Conservation (phyloP, 2,797 vertebrate species). For the Bradypus variegatus region DNA sequence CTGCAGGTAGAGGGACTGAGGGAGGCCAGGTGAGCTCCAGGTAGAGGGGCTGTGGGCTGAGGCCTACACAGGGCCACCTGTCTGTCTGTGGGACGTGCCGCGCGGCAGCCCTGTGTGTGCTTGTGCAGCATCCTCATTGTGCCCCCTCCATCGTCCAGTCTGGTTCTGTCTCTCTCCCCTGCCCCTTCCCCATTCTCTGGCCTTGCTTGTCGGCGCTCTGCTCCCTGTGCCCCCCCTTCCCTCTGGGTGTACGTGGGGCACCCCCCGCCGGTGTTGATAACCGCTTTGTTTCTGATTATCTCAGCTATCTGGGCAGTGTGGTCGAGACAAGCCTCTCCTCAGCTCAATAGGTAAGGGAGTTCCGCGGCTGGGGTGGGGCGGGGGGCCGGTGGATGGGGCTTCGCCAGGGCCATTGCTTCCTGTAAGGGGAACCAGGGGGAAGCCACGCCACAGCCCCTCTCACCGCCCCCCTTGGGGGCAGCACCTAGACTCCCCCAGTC, state of each 20-base stretch:
- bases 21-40: conserved; percentile 28
- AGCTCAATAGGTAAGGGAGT: conserved; percentile 99
- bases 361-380: conserved; percentile 92
- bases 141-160: conserved; percentile 76
- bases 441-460: conserved; percentile 69
- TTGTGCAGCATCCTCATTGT: conserved; percentile 88
- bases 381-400: conserved; percentile 84
- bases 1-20: background rate
- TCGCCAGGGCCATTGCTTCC: conserved; percentile 91
- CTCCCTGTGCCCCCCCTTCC: conserved; percentile 70
- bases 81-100: conserved; percentile 34
- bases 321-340: conserved; percentile 99
- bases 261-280: conserved; percentile 81
- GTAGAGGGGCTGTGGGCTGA: background rate
- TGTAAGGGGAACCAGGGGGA: conserved; percentile 93
- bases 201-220: conserved; percentile 66
- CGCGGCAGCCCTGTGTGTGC: conserved; percentile 78
- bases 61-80: background rate
- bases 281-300: conserved; percentile 99
- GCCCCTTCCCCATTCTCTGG: conserved; percentile 52
- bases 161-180: conserved; percentile 72
- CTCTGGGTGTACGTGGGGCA: conserved; percentile 78
- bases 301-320: conserved; percentile 99
- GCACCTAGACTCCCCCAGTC: conserved; percentile 42
- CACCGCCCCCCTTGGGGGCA: conserved; percentile 56